Percentiles rank a stretch among this genome's conserved stretches.
These are phyloP conservation scores for Sebastes iracundus DNA, from an alignment of 2,797 vertebrate genomes.

Conservation along the genomic window DNA sequence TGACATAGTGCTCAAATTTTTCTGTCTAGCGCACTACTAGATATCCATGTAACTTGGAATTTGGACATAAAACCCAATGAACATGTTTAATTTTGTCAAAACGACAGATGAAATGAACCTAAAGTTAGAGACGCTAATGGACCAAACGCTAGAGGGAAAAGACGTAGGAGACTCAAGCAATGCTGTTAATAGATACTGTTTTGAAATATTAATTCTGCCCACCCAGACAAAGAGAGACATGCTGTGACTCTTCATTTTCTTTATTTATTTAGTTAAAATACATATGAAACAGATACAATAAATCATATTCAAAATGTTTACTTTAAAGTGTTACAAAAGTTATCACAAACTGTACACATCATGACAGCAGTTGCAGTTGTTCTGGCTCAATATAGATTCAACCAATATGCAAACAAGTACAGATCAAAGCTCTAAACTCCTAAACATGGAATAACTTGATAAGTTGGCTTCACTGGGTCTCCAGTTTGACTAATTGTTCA, in stretches of 20 bases:
- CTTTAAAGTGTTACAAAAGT: constrained; percentile 93
- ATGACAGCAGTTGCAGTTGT: constrained; percentile 86
- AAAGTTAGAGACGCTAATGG: not conserved
- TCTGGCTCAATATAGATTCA: constrained; percentile 84
- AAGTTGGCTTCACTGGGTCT: constrained; percentile 78
- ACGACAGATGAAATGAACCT: not conserved
- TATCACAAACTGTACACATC: constrained; percentile 98
- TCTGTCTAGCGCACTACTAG: not conserved
- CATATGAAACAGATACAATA: constrained; percentile 93
- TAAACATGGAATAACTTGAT: constrained; percentile 82
- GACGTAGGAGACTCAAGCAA: not conserved
- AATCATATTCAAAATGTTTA: constrained; percentile 91
- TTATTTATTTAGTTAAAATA: constrained; percentile 90
- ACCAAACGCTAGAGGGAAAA: not conserved
- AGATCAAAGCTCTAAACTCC: constrained; percentile 86
- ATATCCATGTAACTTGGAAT: not conserved
- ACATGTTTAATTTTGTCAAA: not conserved
- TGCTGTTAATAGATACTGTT: not conserved
- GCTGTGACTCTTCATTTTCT: constrained; percentile 35
- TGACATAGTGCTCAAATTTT: not conserved
- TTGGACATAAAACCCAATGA: not conserved
- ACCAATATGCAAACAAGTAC: constrained; percentile 84
- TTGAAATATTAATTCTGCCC: not conserved
- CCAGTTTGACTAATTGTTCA: constrained; percentile 80
- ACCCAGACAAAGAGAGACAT: not conserved